phyloP scores from a whole-genome alignment of 2,888 invertebrate species.

The Callimorpha dominula region DNA sequence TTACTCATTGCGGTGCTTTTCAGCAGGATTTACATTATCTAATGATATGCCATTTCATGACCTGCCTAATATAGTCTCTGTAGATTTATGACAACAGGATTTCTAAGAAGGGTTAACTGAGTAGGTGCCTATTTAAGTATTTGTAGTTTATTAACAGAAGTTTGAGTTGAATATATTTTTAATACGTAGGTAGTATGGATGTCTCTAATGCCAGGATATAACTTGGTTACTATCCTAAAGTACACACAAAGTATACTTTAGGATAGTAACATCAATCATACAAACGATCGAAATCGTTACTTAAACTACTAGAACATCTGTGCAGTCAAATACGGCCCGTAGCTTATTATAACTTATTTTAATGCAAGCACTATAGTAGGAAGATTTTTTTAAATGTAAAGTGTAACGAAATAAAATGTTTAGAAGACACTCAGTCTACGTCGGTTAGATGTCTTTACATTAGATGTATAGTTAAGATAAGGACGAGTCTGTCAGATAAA shows the following conservation, averaged over 20 bases:
- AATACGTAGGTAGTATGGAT: no score
- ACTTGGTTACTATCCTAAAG: no score
- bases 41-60: background rate
- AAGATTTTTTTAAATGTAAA: background rate
- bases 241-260: no score
- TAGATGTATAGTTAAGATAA: slow-evolving; percentile 60
- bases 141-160: background rate
- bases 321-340: no score
- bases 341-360: no score
- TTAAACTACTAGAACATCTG: no score
- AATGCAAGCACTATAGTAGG: background rate
- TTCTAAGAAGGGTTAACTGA: background rate
- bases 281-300: no score
- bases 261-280: no score
- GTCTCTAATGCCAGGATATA: no score
- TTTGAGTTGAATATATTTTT: background rate
- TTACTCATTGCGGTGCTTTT: background rate
- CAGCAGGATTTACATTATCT: background rate
- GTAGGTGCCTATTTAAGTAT: background rate
- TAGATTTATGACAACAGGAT: background rate
- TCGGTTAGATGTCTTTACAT: slow-evolving; percentile 40
- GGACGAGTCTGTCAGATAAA: slow-evolving; percentile 47
- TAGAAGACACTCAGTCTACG: background rate
- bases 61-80: background rate
- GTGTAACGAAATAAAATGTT: background rate